Evolutionary conservation across 1,140 invertebrate species (phyloP), one percentile per base, ranked within the genome.

Genomic region (Acyrthosiphon pisum): DNA sequence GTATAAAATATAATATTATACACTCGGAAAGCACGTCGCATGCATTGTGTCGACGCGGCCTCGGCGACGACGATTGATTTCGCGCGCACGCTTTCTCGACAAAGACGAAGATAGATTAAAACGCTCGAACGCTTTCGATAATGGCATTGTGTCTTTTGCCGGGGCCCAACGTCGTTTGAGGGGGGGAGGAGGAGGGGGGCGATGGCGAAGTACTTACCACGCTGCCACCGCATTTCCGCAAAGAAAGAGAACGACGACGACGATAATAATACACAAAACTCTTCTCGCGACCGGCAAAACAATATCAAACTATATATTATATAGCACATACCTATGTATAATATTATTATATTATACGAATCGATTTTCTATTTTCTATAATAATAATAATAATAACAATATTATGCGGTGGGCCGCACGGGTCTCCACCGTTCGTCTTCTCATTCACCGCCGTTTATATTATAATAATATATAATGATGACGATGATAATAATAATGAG

Each of bases 101-200:
- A 88, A 88, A 88, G 86, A 88, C 86, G 86, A 88, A 88, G 86
- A 88, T 88, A 88, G 86, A 88, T 88, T 88, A 88, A 48, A 88
- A 88, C 86, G 86, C 86, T 88, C 86, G 46, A 88, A 88, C 86
- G 86, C 46, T 44, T 88, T 88, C 86, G 46, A 88, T 88, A 88
- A 88, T 88, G 86, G 86, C 86, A 88, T 88, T 88, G 86, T 88
- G 30, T 88, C 44, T 88, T 26, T 46, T 76, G 30, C 35, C 9
- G 23, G 23, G 22, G 41, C 41, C 30, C 46, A 20, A 84, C 8
- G 83, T 44, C 22, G n/a, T 9, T 81, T 6, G 30, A 14, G 68
- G 68, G 37, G 26, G 26, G 60, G 1, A 20, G 18, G 14, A 3
- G 41, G 41, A 37, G 37, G 2, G 37, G 2, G n/a, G 9, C 14